A percentile compares a stretch with the other conserved stretches of the same genome.
These are phyloP conservation scores for Oncorhynchus tshawytscha DNA, from an alignment of 2,113 vertebrate species.

Conservation along the genomic window DNA sequence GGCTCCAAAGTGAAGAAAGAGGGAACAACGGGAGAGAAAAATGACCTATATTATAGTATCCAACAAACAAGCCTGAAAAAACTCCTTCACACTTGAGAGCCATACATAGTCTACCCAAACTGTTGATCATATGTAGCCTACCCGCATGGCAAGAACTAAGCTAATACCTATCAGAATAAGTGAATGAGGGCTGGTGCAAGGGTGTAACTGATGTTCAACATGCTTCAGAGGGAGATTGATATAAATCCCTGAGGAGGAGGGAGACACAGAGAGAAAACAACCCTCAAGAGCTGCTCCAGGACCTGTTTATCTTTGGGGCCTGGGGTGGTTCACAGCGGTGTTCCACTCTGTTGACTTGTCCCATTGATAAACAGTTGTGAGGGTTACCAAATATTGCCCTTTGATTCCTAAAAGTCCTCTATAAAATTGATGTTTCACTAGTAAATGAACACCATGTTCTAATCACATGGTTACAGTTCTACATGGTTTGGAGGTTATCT, in stretches of 20 bases:
- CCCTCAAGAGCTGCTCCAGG: slow-evolving; percentile 26
- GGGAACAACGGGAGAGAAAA: slow-evolving; percentile 29
- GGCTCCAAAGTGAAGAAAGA: slow-evolving; percentile 59
- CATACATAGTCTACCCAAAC: slow-evolving; percentile 42
- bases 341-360: neutral
- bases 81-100: slow-evolving; percentile 8
- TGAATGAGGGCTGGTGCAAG: slow-evolving; percentile 37
- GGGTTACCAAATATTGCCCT: neutral
- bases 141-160: slow-evolving; percentile 38
- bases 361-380: neutral
- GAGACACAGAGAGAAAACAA: slow-evolving; percentile 1
- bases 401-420: neutral
- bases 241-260: slow-evolving; percentile 65
- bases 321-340: slow-evolving; percentile 25
- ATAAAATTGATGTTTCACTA: neutral
- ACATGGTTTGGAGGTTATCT: neutral
- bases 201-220: slow-evolving; percentile 38
- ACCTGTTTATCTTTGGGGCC: slow-evolving; percentile 7
- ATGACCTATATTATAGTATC: slow-evolving; percentile 23
- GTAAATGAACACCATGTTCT: neutral
- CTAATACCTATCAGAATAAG: slow-evolving; percentile 51
- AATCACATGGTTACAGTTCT: neutral
- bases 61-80: slow-evolving; percentile 37
- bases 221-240: slow-evolving; percentile 51
- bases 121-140: slow-evolving; percentile 32